A percentile compares a stretch with the other conserved stretches of the same genome.
These are phyloP conservation scores for Carpatolechia fugitivella DNA, from an alignment of 2,888 invertebrate genomes.

Conservation along the genomic window DNA sequence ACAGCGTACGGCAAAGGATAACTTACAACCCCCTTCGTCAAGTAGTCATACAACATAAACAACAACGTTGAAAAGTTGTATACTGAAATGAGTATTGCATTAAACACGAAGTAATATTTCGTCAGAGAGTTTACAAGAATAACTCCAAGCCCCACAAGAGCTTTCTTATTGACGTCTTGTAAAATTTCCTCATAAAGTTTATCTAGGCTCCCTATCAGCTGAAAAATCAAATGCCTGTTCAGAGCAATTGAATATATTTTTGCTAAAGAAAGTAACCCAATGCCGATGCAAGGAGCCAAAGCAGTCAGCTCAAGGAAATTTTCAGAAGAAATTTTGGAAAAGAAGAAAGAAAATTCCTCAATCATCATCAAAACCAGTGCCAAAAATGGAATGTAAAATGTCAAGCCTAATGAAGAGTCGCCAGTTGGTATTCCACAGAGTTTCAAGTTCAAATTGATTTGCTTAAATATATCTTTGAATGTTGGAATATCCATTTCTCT, in stretches of 20 bases:
- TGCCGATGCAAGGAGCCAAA: conserved; percentile 47
- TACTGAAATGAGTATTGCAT: conserved; percentile 49
- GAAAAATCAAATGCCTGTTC: conserved; percentile 33
- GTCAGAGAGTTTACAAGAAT: conserved; percentile 42
- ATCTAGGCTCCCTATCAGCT: conserved; percentile 38
- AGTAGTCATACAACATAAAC: conserved; percentile 46
- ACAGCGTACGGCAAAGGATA: conserved; percentile 53
- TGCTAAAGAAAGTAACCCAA: conserved; percentile 43
- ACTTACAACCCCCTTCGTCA: conserved; percentile 32
- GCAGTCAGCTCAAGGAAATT: conserved; percentile 54
- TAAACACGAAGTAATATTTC: conserved; percentile 55
- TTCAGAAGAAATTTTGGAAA: conserved; percentile 46
- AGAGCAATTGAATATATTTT: conserved; percentile 36
- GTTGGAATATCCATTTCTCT: conserved; percentile 39
- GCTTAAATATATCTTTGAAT: conserved; percentile 49
- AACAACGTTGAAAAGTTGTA: conserved; percentile 56
- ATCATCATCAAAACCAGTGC: conserved; percentile 33
- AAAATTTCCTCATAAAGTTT: conserved; percentile 39
- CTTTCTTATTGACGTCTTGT: conserved; percentile 33
- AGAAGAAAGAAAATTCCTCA: conserved; percentile 42
- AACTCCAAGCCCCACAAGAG: conserved; percentile 39
- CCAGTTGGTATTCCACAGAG: conserved; percentile 46
- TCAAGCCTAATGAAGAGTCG: conserved; percentile 30
- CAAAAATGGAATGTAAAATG: conserved; percentile 35
- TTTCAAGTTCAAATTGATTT: conserved; percentile 49